phyloP scores from a whole-genome alignment of 2,113 vertebrate genomes.

The Xyrauchen texanus region DNA sequence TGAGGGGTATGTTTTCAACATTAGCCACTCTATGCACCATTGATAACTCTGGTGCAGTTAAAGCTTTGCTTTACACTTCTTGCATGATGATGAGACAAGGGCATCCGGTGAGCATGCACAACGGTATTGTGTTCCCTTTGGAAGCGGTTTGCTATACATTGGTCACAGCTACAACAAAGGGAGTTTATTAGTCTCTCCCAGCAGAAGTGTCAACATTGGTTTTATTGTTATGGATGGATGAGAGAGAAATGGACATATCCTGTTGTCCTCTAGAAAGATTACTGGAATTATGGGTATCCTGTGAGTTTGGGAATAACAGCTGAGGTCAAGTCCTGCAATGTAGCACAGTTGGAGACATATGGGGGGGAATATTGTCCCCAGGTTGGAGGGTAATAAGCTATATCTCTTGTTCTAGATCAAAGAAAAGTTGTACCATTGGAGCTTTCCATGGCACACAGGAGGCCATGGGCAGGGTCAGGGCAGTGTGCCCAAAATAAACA shows the following conservation, averaged over 20 bases:
- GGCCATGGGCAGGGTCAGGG: constrained; percentile 33
- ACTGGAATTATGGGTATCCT: not conserved
- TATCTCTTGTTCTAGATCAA: constrained; percentile 35
- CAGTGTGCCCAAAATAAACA: constrained; percentile 31
- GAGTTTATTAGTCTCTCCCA: constrained; percentile 67
- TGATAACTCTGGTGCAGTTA: not conserved
- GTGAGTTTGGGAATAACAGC: constrained; percentile 47
- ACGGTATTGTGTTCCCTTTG: constrained; percentile 52
- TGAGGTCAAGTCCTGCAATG: constrained; percentile 54
- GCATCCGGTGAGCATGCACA: constrained; percentile 1
- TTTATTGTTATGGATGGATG: constrained; percentile 55
- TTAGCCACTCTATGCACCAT: not conserved
- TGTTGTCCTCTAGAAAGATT: constrained; percentile 35
- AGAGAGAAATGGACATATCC: constrained; percentile 51
- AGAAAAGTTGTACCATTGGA: constrained; percentile 22
- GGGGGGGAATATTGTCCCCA: constrained; percentile 33
- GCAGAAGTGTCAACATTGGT: constrained; percentile 58
- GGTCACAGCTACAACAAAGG: constrained; percentile 50
- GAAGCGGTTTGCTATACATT: constrained; percentile 30
- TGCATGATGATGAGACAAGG: constrained; percentile 1
- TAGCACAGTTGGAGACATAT: constrained; percentile 38
- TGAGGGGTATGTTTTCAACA: not conserved
- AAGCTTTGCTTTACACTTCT: not conserved
- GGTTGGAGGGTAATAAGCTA: constrained; percentile 28
- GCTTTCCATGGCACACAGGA: constrained; percentile 38